Conservation (phyloP, 1,140 invertebrate species). For the Drosophila sechellia region DNA sequence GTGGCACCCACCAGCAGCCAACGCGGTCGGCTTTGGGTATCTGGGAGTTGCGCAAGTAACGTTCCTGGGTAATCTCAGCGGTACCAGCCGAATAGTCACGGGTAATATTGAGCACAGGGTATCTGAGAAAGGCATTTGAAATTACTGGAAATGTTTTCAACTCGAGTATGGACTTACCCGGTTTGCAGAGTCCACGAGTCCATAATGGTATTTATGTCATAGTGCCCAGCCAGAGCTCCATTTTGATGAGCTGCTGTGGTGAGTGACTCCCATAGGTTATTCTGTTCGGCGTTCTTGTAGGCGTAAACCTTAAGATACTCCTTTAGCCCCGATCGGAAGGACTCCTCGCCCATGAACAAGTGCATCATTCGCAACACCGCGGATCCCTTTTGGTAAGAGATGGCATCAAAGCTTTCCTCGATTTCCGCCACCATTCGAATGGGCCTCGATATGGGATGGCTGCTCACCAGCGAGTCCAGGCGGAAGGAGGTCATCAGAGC, state of each 20-base stretch:
- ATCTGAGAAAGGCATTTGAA: slow-evolving; percentile 67
- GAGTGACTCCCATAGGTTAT: slow-evolving; percentile 92
- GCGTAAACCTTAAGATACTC: slow-evolving; percentile 87
- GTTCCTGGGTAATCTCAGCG: slow-evolving; percentile 9
- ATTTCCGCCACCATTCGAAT: slow-evolving; percentile 90
- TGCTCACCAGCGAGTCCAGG: slow-evolving; percentile 86
- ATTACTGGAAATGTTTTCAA: background rate
- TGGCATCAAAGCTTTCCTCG: slow-evolving; percentile 93
- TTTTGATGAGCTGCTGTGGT: slow-evolving; percentile 86
- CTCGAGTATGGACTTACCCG: slow-evolving; percentile 78
- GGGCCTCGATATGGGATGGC: slow-evolving; percentile 87
- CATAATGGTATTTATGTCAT: slow-evolving; percentile 89
- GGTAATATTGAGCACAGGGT: slow-evolving; percentile 90
- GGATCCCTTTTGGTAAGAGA: slow-evolving; percentile 94
- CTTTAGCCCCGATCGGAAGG: slow-evolving; percentile 88
- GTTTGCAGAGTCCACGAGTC: slow-evolving; percentile 93
- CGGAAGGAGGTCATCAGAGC: slow-evolving; percentile 85
- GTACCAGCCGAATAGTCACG: slow-evolving; percentile 85
- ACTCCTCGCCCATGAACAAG: slow-evolving; percentile 91
- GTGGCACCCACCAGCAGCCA: slow-evolving; percentile 86
- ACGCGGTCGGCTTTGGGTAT: background rate
- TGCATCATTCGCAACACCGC: slow-evolving; percentile 95
- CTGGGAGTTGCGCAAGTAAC: slow-evolving; percentile 5
- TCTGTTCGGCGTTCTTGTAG: slow-evolving; percentile 90
- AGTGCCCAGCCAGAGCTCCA: slow-evolving; percentile 85